Conservation (phyloP, 2,113 vertebrate genomes). For the Ameiurus melas region DNA sequence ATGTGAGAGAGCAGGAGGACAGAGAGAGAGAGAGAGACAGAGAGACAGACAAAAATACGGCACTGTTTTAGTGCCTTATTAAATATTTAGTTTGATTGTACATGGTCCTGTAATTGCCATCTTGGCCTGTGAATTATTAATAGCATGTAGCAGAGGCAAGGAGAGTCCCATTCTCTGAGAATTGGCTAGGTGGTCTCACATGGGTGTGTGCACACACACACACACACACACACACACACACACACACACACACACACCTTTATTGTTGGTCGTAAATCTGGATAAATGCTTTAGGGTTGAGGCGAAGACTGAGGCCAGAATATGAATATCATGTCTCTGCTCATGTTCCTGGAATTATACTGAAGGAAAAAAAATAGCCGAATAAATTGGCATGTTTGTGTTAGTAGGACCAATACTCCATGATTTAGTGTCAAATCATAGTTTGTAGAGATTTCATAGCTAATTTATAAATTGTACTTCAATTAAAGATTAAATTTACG, state of each 20-base stretch:
- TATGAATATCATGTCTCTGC: neutral
- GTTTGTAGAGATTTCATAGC: neutral
- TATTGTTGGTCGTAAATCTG: constrained; percentile 48
- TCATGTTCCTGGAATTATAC: neutral
- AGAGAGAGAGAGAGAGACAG: constrained; percentile 58
- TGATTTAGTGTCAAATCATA: neutral
- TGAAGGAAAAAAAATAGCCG: neutral
- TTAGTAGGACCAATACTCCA: neutral
- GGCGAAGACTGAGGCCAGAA: neutral
- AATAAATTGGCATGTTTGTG: neutral
- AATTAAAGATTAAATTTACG: no score
- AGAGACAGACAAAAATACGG: constrained; percentile 64
- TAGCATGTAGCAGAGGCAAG: constrained; percentile 70
- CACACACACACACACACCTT: constrained; percentile 31
- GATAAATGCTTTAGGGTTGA: constrained; percentile 33
- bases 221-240: constrained; percentile 38
- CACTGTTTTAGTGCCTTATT: constrained; percentile 81
- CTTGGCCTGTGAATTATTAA: constrained; percentile 80
- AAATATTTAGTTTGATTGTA: constrained; percentile 85
- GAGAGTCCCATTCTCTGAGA: constrained; percentile 49
- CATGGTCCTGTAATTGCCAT: constrained; percentile 80
- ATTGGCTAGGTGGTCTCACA: constrained; percentile 48
- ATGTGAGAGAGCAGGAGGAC: constrained; percentile 37
- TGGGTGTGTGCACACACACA: neutral
- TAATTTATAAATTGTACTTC: neutral